Evolutionary conservation across 2,888 invertebrate species (phyloP).

Genomic region (Drosophila mayaguana): DNA sequence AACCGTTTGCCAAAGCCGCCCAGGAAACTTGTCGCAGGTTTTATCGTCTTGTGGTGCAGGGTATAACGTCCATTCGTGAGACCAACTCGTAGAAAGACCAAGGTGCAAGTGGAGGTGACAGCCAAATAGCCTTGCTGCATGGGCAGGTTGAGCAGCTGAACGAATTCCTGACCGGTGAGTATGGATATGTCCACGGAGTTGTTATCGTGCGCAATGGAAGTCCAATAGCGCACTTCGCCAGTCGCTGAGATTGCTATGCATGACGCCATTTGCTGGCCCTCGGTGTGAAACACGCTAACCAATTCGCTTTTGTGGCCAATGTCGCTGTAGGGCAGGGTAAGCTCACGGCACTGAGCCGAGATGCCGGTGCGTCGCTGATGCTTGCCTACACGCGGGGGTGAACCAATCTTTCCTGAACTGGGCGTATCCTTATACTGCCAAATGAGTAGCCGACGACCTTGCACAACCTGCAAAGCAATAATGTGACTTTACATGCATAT

Average conservation of each 20-base stretch:
- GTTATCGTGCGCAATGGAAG: slow-evolving; percentile 94
- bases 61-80: slow-evolving; percentile 89
- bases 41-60: slow-evolving; percentile 89
- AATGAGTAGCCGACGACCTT: slow-evolving; percentile 92
- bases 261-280: slow-evolving; percentile 89
- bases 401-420: slow-evolving; percentile 19
- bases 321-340: slow-evolving; percentile 96
- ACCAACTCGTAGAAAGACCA: slow-evolving; percentile 90
- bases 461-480: slow-evolving; percentile 88
- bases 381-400: slow-evolving; percentile 66
- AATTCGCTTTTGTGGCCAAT: slow-evolving; percentile 95
- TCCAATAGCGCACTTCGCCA: slow-evolving; percentile 96
- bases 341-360: slow-evolving; percentile 91
- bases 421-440: slow-evolving; percentile 90
- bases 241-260: slow-evolving; percentile 97
- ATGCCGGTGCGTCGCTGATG: slow-evolving; percentile 77
- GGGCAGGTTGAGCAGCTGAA: slow-evolving; percentile 89
- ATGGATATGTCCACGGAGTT: slow-evolving; percentile 94
- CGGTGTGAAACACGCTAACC: slow-evolving; percentile 89
- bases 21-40: slow-evolving; percentile 92
- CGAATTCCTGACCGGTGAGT: slow-evolving; percentile 94
- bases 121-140: slow-evolving; percentile 92
- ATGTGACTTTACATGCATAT: not conserved
- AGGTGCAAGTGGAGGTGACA: slow-evolving; percentile 96
- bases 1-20: slow-evolving; percentile 92